These are phyloP conservation scores for Epizoanthus ramosus DNA, from an alignment of 92 coral and sea anemone genomes.

Conservation along the genomic window DNA sequence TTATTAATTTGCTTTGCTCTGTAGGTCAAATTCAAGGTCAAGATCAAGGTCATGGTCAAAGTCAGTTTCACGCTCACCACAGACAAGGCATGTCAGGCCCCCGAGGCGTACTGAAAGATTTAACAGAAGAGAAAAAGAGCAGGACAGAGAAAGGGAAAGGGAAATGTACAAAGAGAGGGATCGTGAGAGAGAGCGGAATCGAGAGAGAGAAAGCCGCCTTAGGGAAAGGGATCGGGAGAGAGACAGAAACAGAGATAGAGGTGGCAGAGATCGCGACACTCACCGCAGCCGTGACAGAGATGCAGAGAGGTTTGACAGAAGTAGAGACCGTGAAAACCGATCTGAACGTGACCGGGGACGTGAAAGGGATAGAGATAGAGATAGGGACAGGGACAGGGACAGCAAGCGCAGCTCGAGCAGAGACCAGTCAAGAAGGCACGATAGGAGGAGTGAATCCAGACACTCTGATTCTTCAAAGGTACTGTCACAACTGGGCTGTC, in stretches of 20 bases:
- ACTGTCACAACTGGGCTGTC: neutral
- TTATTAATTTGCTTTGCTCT: neutral
- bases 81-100: slow-evolving; percentile 48
- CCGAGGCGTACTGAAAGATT: slow-evolving; percentile 56
- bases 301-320: slow-evolving; percentile 68
- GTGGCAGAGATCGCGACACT: slow-evolving; percentile 31
- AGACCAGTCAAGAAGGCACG: slow-evolving; percentile 75
- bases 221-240: slow-evolving; percentile 73
- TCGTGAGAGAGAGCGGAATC: slow-evolving; percentile 69
- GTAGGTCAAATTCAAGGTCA: slow-evolving; percentile 68
- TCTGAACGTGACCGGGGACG: slow-evolving; percentile 17
- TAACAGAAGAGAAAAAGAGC: slow-evolving; percentile 58
- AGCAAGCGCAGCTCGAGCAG: slow-evolving; percentile 63
- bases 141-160: slow-evolving; percentile 70
- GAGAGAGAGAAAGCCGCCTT: slow-evolving; percentile 57
- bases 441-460: slow-evolving; percentile 74
- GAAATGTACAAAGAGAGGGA: slow-evolving; percentile 58
- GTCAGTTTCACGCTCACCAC: slow-evolving; percentile 75
- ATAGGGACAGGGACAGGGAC: slow-evolving; percentile 63
- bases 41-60: slow-evolving; percentile 88
- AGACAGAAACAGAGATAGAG: slow-evolving; percentile 63
- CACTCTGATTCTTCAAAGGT: slow-evolving; percentile 79
- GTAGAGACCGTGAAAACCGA: slow-evolving; percentile 61
- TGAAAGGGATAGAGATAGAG: slow-evolving; percentile 55
- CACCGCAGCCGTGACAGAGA: slow-evolving; percentile 51